Evolutionary conservation across 1,140 invertebrate species (phyloP), one percentile per base, ranked within the genome.

Genomic region (Pararge aegeria): DNA sequence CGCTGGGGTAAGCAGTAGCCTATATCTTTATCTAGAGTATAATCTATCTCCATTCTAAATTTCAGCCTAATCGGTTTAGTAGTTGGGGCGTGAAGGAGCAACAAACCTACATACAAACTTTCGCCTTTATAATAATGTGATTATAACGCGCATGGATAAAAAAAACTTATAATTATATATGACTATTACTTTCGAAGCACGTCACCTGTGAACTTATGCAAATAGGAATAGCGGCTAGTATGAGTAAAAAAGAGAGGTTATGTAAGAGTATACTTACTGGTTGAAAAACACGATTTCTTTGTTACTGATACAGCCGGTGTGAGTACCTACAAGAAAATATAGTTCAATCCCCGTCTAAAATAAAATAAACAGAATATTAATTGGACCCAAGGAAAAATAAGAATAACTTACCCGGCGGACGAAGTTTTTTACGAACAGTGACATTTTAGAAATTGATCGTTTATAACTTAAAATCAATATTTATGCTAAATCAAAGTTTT

Each of bases 241-340:
- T n/a, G n/a, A n/a, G 4, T 0, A 16, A 3, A 3, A 37, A 15
- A 5, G 18, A 10, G 13, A 60, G 48, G 68, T 75, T 80, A 77
- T 72, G 46, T 80, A 78, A 81, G 52, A 3, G 3, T 4, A n/a
- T 53, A 79, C 79, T 84, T 77, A 84, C 81, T 78, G 12, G 82
- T 81, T 6, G 78, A 80, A 44, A 85, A 83, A 52, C 71, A 73
- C 1, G 68, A 52, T 46, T 73, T 77, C 34, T 77, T 80, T 18
- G 70, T 40, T 21, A 68, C 48, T 2, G 78, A 59, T 13, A 78
- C 52, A 5, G 69, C 76, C 24, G 80, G 80, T n/a, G 72, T 24
- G 2, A 80, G 18, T 13, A 82, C 68, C 81, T 82, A 54, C 21
- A 61, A 67, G 19, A 62, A 34, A 15, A 56, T 50, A 53, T 6